Evolutionary conservation across 1,140 invertebrate genomes (phyloP).

Genomic region (Drosophila sp.): DNA sequence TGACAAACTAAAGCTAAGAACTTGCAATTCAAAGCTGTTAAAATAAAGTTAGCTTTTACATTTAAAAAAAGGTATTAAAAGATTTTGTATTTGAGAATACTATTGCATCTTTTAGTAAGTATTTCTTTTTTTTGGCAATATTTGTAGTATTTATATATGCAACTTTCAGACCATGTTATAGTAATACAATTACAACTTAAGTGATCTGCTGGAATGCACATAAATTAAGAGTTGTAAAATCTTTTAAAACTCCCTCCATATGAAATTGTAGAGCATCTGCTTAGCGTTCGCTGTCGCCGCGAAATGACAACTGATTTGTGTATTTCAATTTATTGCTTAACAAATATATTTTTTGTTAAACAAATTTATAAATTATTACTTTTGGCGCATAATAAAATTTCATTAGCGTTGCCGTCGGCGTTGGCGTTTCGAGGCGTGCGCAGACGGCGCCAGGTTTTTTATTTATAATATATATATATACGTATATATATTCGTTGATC

Average conservation of each 20-base stretch:
- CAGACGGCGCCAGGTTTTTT: slow-evolving; percentile 54
- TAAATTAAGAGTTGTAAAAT: background rate
- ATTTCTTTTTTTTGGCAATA: no score
- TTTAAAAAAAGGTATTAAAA: no score
- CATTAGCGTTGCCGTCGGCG: slow-evolving; percentile 64
- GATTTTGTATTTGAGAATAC: no score
- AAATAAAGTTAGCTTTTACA: no score
- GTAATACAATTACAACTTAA: no score
- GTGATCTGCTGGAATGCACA: background rate
- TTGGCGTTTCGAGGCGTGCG: slow-evolving; percentile 54
- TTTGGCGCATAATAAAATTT: slow-evolving; percentile 79
- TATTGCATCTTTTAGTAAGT: no score
- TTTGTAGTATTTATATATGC: no score
- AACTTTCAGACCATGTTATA: no score
- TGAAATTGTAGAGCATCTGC: slow-evolving; percentile 19
- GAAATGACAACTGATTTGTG: slow-evolving; percentile 60
- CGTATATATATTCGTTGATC: slow-evolving; percentile 16
- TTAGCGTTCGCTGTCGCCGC: slow-evolving; percentile 10
- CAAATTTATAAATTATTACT: slow-evolving; percentile 83
- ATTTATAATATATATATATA: background rate
- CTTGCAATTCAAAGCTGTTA: no score
- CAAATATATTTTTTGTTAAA: slow-evolving; percentile 80
- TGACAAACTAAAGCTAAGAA: no score
- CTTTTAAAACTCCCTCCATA: background rate
- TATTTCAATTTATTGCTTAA: slow-evolving; percentile 77